Evolutionary conservation across 2,797 vertebrate species (phyloP).

Genomic region (Vipera ursinii): DNA sequence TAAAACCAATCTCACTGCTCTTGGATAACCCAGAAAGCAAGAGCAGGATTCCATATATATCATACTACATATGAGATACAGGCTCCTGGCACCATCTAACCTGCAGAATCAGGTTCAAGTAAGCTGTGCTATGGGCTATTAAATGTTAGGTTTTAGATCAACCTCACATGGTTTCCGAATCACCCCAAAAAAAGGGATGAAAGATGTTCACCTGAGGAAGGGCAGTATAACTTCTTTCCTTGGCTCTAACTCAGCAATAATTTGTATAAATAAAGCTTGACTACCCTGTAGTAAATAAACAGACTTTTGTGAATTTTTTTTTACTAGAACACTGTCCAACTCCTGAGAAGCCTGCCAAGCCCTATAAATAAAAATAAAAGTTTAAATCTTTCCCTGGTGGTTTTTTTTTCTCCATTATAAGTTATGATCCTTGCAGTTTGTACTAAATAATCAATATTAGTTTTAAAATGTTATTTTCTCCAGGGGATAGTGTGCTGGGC

Average conservation of each 20-base stretch:
- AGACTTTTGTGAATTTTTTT: slow-evolving; percentile 22
- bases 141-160: neutral
- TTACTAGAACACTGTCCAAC: slow-evolving; percentile 24
- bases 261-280: slow-evolving; percentile 29
- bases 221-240: neutral
- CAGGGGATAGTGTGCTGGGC: slow-evolving; percentile 67
- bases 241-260: neutral
- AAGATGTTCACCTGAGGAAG: slow-evolving; percentile 20
- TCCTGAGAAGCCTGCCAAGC: slow-evolving; percentile 43
- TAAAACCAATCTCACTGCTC: neutral
- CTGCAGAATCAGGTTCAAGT: neutral
- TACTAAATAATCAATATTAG: slow-evolving; percentile 75
- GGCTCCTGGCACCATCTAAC: neutral
- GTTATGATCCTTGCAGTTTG: slow-evolving; percentile 55
- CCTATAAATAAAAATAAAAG: slow-evolving; percentile 44
- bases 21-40: neutral
- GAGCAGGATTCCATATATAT: neutral
- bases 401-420: slow-evolving; percentile 35
- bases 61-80: neutral
- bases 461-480: slow-evolving; percentile 67
- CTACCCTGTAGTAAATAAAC: neutral
- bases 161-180: neutral
- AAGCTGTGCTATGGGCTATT: neutral
- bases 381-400: slow-evolving; percentile 35
- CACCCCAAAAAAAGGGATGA: neutral